Percentiles rank a stretch among this genome's conserved stretches.
phyloP scores from a whole-genome alignment of 2,113 vertebrate species.

The Vombatus ursinus region DNA sequence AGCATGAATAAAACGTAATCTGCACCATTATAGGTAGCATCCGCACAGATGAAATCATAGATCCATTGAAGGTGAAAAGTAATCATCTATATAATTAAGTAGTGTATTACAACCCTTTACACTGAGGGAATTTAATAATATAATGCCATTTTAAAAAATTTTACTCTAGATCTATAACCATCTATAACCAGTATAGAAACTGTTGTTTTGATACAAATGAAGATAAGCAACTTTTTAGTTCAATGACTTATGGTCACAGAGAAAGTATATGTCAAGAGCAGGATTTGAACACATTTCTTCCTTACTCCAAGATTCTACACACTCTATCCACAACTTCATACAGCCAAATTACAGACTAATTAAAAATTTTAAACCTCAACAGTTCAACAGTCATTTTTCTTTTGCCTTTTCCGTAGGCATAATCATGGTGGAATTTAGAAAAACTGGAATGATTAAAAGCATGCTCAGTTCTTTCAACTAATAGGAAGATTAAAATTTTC shows the following conservation, averaged over 20 bases:
- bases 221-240: not conserved
- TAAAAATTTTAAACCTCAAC: not conserved
- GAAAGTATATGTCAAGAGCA: no score
- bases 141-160: not conserved
- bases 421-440: not conserved
- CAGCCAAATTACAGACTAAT: not conserved
- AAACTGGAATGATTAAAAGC: not conserved
- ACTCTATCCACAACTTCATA: no score
- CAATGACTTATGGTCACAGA: no score
- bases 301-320: no score
- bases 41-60: not conserved
- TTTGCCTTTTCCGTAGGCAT: not conserved
- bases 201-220: not conserved
- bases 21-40: not conserved
- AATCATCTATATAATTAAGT: not conserved
- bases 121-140: not conserved
- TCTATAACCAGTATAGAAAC: not conserved
- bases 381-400: not conserved
- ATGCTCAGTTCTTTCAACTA: not conserved
- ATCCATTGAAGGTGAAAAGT: not conserved
- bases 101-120: not conserved
- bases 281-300: no score
- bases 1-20: not conserved
- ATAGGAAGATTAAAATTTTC: not conserved
- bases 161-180: not conserved